Evolutionary conservation across 1,140 invertebrate species (phyloP).

Genomic region (Kradibia gibbosae): DNA sequence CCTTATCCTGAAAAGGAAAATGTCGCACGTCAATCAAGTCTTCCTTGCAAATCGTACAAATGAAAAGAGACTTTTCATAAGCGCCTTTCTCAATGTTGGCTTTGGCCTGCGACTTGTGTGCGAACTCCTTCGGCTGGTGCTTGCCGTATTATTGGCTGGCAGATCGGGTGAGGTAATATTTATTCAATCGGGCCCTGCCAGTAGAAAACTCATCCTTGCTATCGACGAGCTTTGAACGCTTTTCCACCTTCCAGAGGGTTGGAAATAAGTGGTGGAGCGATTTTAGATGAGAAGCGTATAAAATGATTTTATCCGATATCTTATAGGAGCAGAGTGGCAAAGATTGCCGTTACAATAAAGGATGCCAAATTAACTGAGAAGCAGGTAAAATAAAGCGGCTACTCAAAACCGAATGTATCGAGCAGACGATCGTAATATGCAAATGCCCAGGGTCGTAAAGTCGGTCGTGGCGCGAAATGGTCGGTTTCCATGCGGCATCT

Average conservation of each 20-base stretch:
- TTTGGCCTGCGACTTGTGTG: background rate
- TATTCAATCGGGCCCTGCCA: background rate
- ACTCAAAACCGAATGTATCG: background rate
- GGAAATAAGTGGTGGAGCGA: no score
- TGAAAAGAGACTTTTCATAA: background rate
- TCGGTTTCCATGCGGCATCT: background rate
- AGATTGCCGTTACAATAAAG: background rate
- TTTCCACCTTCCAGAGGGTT: no score
- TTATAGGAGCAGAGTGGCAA: background rate
- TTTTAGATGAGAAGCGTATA: background rate
- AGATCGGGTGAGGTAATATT: background rate
- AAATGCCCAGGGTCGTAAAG: slow-evolving; percentile 8
- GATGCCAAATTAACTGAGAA: background rate
- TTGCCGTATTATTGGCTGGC: background rate
- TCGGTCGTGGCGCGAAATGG: background rate
- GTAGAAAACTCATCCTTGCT: no score
- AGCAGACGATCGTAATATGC: slow-evolving; percentile 1
- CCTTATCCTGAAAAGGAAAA: background rate
- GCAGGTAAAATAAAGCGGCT: background rate
- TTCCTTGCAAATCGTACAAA: background rate
- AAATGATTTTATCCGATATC: background rate
- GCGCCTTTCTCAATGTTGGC: background rate
- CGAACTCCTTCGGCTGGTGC: no score
- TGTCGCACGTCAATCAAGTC: background rate
- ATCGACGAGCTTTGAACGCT: no score